Evolutionary conservation across 2,797 vertebrate genomes (phyloP), one percentile per base, ranked within the genome.

Genomic region (Molossus alvarezi): DNA sequence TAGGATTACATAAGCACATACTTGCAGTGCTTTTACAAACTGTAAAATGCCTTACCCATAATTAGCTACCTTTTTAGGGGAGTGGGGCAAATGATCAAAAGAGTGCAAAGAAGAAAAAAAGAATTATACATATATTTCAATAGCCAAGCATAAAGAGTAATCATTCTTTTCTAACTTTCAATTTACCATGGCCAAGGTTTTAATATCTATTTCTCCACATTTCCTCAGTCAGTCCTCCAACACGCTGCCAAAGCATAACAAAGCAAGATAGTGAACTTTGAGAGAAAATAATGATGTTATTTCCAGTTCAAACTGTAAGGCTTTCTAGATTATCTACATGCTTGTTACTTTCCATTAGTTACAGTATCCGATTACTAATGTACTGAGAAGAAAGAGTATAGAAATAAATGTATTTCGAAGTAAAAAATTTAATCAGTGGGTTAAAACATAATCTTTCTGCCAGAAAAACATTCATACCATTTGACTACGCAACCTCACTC

Each of bases 321-420:
- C 18, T 93, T 86, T 91, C 65, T 60, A 77, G 37, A 82, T 64
- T 89, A 65, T 71, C 65, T 94, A 85, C 57, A 95, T 65, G 88
- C n/a, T 79, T 94, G 45, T 80, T 92, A 72, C 9, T 20, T 67
- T 92, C 62, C 67, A 88, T 93, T 95, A 77, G 76, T 96, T 94
- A 76, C 62, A 95, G 45, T 92, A 96, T 90, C 45, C 5, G 18
- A 95, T 92, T 95, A 90, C 57, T 81, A 90, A 92, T 60, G 14
- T 81, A 92, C 25, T 60, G 18, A 77, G 55, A 72, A 88, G 41
- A 89, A 94, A 91, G 90, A n/a, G 29, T 11, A 85, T 18, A 95
- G 84, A 96, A 95, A 94, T 83, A 90, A 94, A 95, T 25, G 4
- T 89, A 91, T 87, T 80, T 88, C 48, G 7, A 94, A 96, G 57